Evolutionary conservation across 2,113 vertebrate species (phyloP).

Genomic region (Tylochromis polylepis): DNA sequence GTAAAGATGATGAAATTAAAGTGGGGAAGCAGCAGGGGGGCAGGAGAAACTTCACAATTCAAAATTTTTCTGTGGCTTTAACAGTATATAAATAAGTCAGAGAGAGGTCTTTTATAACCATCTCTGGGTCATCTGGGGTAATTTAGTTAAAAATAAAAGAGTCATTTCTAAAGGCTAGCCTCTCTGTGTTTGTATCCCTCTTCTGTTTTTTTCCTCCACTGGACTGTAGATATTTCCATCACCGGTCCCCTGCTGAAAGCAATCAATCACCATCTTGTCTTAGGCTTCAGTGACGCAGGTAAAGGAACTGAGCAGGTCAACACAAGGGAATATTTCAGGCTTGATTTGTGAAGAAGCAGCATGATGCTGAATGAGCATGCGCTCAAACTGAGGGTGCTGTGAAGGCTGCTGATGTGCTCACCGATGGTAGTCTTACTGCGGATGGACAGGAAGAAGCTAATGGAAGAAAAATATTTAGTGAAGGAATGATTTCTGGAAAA

Average conservation of each 20-base stretch:
- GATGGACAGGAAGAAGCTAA: background rate
- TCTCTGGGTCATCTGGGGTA: conserved; percentile 6
- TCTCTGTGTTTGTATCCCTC: conserved; percentile 24
- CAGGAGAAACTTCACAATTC: background rate
- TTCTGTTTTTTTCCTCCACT: conserved; percentile 24
- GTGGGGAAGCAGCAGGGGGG: background rate
- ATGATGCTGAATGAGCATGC: conserved; percentile 46
- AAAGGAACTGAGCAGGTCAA: conserved; percentile 66
- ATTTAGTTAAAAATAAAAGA: conserved; percentile 8
- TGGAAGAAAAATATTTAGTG: background rate
- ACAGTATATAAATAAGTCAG: background rate
- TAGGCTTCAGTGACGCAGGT: conserved; percentile 70
- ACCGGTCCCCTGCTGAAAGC: conserved; percentile 71
- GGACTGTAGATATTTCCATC: conserved; percentile 73
- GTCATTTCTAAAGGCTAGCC: conserved; percentile 21
- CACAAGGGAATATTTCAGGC: conserved; percentile 70
- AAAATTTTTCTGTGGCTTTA: background rate
- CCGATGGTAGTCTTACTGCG: background rate
- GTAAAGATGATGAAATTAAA: background rate
- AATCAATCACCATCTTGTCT: conserved; percentile 78
- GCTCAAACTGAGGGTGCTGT: conserved; percentile 24
- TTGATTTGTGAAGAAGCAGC: conserved; percentile 68
- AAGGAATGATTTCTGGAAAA: background rate
- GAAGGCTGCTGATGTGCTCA: conserved; percentile 33
- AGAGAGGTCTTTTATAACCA: background rate